Base-by-base conservation (phyloP, 2,888 invertebrate species). In the Pharmacophagus antenor region DNA sequence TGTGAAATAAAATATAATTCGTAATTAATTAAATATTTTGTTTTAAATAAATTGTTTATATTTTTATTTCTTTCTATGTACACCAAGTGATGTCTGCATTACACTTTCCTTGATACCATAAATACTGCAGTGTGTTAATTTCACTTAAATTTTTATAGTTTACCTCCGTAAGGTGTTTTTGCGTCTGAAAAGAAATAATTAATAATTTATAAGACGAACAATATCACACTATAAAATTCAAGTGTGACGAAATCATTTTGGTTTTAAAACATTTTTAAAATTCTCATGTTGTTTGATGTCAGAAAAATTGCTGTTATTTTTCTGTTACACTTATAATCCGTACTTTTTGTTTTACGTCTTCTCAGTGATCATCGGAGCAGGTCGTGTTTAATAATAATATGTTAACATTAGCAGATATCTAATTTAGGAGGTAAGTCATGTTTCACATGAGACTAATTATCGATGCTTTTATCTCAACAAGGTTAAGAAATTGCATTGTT, bases 41-140 rank as follows among this genome's bases (percentile, higher is more conserved):
- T 63, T 58, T 63, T 68, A 62, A 69, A 56, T 71, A 67, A 67
- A 68, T 62, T 64, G 52, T 57, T 51, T 56, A 59, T 58, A 56
- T 54, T 54, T 57, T 44, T 56, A 17, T 2, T 59, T 58, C 21
- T 62, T 62, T 63, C 66, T 77, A 86, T 62, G 65, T 72, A 77
- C 98, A 98, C 96, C 97, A 98, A 27, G 93, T 92, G 3, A 82
- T 67, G 73, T 98, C 97, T 62, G 92, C 85, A 66, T 94, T 88
- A 77, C 98, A 99, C 89, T 98, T 98, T 52, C 95, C 97, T 81
- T 95, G 93, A 80, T 95, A 97, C 98, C 98, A 99, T 62, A 94
- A 84, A 53, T 94, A 91, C 77, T 97, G 93, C 63, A 96, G 85
- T 76, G 93, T 93, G 83, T 98, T 98, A 65, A 89, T 92, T 47